These are phyloP conservation scores for Nerophis ophidion DNA, from an alignment of 2,113 vertebrate genomes.

Conservation along the genomic window DNA sequence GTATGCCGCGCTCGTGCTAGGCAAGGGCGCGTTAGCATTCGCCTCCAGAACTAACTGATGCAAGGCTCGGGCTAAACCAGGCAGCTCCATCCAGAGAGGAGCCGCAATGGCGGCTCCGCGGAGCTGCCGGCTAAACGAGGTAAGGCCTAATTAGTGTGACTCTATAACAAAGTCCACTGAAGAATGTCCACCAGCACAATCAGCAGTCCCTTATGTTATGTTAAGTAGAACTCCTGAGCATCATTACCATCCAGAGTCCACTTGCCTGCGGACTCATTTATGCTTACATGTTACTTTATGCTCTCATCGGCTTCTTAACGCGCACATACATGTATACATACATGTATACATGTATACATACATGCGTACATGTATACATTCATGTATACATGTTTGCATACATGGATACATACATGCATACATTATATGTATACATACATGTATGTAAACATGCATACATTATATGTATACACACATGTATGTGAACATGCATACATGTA, in stretches of 20 bases:
- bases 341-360: background rate
- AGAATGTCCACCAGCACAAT: constrained; percentile 60
- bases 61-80: constrained; percentile 50
- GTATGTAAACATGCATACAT: no score
- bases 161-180: constrained; percentile 64
- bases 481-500: no score
- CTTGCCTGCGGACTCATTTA: constrained; percentile 67
- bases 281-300: constrained; percentile 69
- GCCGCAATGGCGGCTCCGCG: constrained; percentile 58
- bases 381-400: no score
- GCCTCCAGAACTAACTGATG: constrained; percentile 44
- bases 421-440: no score
- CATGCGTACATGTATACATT: no score
- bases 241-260: constrained; percentile 67
- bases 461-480: no score
- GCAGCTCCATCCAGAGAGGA: constrained; percentile 44
- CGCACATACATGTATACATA: constrained; percentile 8
- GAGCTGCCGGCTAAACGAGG: constrained; percentile 58
- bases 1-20: constrained; percentile 53
- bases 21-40: constrained; percentile 38
- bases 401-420: no score
- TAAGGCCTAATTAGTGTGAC: constrained; percentile 66
- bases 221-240: constrained; percentile 69
- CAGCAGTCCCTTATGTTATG: constrained; percentile 65
- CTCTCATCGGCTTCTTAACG: constrained; percentile 62